phyloP scores from a whole-genome alignment of 2,113 vertebrate genomes.

The Calyptommatus sinebrachiatus region DNA sequence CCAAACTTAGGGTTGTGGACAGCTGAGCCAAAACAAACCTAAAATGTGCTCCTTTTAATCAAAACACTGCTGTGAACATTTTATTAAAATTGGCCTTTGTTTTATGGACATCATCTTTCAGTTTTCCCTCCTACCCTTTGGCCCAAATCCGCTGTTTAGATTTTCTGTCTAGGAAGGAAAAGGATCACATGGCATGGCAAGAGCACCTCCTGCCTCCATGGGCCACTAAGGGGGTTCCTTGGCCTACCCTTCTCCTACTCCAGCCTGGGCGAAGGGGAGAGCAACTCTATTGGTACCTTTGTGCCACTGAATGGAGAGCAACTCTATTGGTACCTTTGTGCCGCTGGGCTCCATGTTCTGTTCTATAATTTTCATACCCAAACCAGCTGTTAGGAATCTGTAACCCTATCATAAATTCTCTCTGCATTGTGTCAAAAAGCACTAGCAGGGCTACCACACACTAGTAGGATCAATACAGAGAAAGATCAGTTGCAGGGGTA shows the following conservation, averaged over 20 bases:
- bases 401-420: too few relatives aligned
- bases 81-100: constrained; percentile 6
- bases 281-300: not conserved
- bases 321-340: too few relatives aligned
- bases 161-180: not conserved
- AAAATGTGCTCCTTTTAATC: constrained; percentile 29
- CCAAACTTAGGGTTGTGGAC: not conserved
- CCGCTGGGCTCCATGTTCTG: not conserved
- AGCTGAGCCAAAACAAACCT: constrained; percentile 28
- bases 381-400: not conserved
- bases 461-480: not conserved
- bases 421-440: not conserved
- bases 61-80: constrained; percentile 41
- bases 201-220: not conserved
- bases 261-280: not conserved
- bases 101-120: not conserved
- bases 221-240: not conserved
- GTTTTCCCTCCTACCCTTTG: not conserved
- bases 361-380: not conserved
- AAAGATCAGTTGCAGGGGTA: not conserved
- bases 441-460: too few relatives aligned
- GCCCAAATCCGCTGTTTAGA: constrained; percentile 1
- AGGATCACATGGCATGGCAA: not conserved
- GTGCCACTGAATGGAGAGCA: not conserved
- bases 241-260: not conserved